Evolutionary conservation across 2,888 invertebrate genomes (phyloP).

Genomic region (Pristionchus arcanus): DNA sequence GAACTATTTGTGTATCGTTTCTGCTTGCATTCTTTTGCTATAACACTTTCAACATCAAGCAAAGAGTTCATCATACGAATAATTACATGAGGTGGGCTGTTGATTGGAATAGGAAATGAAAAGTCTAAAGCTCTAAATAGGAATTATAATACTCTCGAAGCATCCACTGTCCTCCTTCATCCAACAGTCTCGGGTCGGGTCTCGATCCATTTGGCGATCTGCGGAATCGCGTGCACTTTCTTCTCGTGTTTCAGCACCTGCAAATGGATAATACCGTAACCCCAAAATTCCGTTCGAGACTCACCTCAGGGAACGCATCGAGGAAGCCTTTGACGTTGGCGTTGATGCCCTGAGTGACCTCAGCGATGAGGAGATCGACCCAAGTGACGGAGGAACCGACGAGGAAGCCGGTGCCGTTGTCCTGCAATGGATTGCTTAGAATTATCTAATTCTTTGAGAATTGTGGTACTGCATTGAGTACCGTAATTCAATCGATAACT

Average conservation of each 20-base stretch:
- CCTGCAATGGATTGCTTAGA: neutral
- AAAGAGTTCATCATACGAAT: neutral
- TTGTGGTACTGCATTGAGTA: too few relatives aligned
- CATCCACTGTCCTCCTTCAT: neutral
- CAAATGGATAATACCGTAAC: neutral
- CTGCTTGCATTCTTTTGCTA: neutral
- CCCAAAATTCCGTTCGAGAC: neutral
- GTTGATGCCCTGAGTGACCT: conserved; percentile 62
- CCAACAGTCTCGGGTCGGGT: conserved; percentile 65
- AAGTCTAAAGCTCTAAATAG: neutral
- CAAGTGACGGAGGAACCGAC: conserved; percentile 67
- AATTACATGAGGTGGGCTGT: neutral
- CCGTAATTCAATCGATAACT: conserved; percentile 22
- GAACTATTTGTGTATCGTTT: neutral
- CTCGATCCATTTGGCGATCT: conserved; percentile 70
- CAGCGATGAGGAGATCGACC: conserved; percentile 71
- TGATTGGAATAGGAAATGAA: neutral
- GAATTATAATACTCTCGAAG: neutral
- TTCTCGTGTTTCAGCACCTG: conserved; percentile 63
- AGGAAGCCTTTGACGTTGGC: conserved; percentile 64
- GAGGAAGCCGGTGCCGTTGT: conserved; percentile 67
- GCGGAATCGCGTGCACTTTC: conserved; percentile 68
- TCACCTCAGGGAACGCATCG: conserved; percentile 66
- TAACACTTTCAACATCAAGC: neutral
- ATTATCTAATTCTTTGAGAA: neutral